Evolutionary conservation across 1,140 invertebrate genomes (phyloP).

Genomic region (Nixonia krombeini): DNA sequence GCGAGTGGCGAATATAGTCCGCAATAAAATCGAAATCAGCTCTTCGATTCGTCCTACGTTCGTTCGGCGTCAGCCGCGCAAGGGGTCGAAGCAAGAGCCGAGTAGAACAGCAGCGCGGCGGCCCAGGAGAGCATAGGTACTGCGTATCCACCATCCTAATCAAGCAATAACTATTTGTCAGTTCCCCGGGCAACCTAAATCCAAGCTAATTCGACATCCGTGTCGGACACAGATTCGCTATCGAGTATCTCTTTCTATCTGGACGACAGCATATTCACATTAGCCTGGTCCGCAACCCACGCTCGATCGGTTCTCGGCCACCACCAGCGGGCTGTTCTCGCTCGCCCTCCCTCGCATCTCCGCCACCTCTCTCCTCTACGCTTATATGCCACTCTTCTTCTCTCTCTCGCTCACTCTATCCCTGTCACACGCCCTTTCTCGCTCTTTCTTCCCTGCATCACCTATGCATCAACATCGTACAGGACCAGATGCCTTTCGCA

Average conservation of each 20-base stretch:
- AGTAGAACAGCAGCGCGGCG: conserved; percentile 38
- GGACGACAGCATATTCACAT: conserved; percentile 73
- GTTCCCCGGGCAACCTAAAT: conserved; percentile 72
- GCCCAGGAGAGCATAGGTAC: conserved; percentile 48
- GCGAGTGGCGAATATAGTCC: conserved; percentile 23
- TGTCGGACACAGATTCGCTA: conserved; percentile 73
- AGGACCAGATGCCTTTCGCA: conserved; percentile 42
- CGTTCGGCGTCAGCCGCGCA: conserved; percentile 27
- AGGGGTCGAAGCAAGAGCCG: conserved; percentile 31
- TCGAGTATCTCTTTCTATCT: conserved; percentile 73
- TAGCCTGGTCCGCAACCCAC: conserved; percentile 71
- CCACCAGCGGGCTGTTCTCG: conserved; percentile 56
- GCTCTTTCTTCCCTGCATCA: conserved; percentile 11
- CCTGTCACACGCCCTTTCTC: conserved; percentile 28
- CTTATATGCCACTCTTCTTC: conserved; percentile 29
- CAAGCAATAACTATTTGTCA: conserved; percentile 74
- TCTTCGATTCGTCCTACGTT: conserved; percentile 31
- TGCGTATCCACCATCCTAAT: conserved; percentile 68
- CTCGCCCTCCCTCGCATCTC: conserved; percentile 8
- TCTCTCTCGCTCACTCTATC: conserved; percentile 4
- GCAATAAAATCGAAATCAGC: conserved; percentile 41
- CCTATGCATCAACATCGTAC: conserved; percentile 32
- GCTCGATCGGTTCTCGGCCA: conserved; percentile 69
- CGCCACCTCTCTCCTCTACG: conserved; percentile 19
- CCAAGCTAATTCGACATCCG: conserved; percentile 73